Base-by-base conservation (phyloP, 2,888 invertebrate genomes). In the Crioceris asparagi region DNA sequence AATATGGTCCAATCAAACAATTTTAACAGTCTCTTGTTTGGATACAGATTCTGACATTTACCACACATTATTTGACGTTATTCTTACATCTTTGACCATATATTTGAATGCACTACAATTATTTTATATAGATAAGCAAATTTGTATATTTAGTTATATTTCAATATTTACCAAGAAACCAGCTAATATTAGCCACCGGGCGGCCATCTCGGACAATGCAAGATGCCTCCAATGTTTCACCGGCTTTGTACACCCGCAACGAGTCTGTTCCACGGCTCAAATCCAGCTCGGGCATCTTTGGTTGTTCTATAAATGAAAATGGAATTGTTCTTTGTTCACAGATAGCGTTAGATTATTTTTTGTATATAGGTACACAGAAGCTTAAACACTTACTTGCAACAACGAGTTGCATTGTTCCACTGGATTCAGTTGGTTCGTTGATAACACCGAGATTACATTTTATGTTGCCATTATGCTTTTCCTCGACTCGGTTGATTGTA, bases 171-270 rank as follows among this genome's bases (percentile, higher is more conserved):
- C 78, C 79, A 30, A 85, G 60, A 52, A 66, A 78, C 75, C 85
- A 81, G n/a, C 73, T 70, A 46, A 86, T 76, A 52, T 77, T 83
- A 1, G 85, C 83, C 0, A 78, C 76, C 0, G 86, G 86, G 51
- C 83, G 67, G 3, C 83, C 84, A 42, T 76, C 72, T 33, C 72
- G 66, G 1, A 82, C 79, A 25, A 71, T 62, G 60, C 86, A 86
- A 41, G 72, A 72, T 1, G 81, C 81, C 48, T 64, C 63, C 53
- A 85, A 67, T 11, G 62, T 62, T 12, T 78, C 77, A 2, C 76
- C 77, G 34, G 77, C 76, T 48, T 62, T 69, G 64, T 72, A 79
- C 4, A 61, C 60, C 37, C 59, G 53, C 0, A 67, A 47, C 30
- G 60, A 60, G 36, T 64, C 62, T 8, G 59, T 52, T 10, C 64